These are phyloP conservation scores for Drosophila subquinaria DNA, from an alignment of 2,888 invertebrate species.

Conservation along the genomic window DNA sequence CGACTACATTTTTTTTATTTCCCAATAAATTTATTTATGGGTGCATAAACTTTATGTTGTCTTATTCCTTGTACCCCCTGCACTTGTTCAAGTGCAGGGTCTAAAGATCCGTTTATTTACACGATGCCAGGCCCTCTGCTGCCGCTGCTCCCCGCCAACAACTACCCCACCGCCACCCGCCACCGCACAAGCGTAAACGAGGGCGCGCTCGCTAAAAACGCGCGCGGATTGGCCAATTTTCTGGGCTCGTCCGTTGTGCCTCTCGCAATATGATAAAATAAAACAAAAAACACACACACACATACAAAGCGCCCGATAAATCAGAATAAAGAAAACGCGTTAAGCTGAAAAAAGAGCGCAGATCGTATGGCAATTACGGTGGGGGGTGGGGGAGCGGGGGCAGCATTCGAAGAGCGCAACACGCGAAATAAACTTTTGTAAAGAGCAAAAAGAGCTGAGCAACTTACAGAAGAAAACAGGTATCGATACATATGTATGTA, in stretches of 20 bases:
- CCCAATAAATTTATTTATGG: too few relatives aligned
- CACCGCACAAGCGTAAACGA: slow-evolving; percentile 10
- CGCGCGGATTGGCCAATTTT: slow-evolving; percentile 71
- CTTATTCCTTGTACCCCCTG: not conserved
- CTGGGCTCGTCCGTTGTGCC: slow-evolving; percentile 69
- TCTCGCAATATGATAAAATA: slow-evolving; percentile 41
- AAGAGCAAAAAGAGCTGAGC: slow-evolving; percentile 57
- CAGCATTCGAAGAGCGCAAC: slow-evolving; percentile 51
- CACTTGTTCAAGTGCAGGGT: not conserved
- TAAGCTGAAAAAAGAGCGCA: slow-evolving; percentile 28
- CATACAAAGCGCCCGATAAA: slow-evolving; percentile 16
- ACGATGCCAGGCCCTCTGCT: slow-evolving; percentile 30
- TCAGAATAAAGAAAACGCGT: slow-evolving; percentile 36
- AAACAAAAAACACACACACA: not conserved
- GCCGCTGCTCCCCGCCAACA: not conserved
- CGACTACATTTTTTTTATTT: too few relatives aligned
- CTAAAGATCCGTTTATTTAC: slow-evolving; percentile 31
- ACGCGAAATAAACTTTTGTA: slow-evolving; percentile 56
- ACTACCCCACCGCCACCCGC: not conserved
- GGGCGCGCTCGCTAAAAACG: slow-evolving; percentile 45
- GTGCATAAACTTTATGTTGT: too few relatives aligned
- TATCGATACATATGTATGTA: slow-evolving; percentile 33
- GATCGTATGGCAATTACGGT: slow-evolving; percentile 9
- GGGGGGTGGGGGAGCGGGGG: not conserved
- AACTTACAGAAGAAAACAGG: slow-evolving; percentile 59